Evolutionary conservation across 2,113 vertebrate genomes (phyloP).

Genomic region (Rhineura floridana): DNA sequence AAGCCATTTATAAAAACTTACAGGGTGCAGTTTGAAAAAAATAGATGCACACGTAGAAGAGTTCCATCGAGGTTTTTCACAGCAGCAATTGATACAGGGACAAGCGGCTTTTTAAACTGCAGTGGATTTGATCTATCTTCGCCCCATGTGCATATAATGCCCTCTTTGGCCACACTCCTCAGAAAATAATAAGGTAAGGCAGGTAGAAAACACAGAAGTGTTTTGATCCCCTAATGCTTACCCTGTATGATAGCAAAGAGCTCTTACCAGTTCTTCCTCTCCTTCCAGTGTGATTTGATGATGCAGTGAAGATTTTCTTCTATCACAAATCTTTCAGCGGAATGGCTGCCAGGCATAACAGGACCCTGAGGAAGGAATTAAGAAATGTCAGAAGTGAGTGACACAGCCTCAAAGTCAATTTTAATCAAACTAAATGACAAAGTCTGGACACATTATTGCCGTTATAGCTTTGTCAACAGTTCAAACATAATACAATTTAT

Average conservation of each 20-base stretch:
- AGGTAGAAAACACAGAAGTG: neutral
- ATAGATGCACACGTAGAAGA: neutral
- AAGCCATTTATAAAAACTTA: neutral
- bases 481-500: neutral
- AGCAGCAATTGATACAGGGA: neutral
- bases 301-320: constrained; percentile 98
- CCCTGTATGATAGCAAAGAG: neutral
- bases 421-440: neutral
- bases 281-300: constrained; percentile 96
- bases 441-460: no score
- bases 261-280: constrained; percentile 93
- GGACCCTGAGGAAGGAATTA: constrained; percentile 82
- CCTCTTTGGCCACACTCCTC: neutral
- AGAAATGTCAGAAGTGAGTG: neutral
- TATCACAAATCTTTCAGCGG: constrained; percentile 95
- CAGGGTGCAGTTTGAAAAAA: neutral
- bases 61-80: neutral
- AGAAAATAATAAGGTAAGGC: neutral
- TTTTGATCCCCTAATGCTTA: fast-evolving
- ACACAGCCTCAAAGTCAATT: neutral
- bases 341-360: constrained; percentile 98
- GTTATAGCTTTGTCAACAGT: neutral
- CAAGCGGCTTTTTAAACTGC: neutral
- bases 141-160: fast-evolving
- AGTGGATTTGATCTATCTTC: neutral